A percentile compares a stretch with the other conserved stretches of the same genome.
Evolutionary conservation across 2,888 invertebrate genomes (phyloP).

Genomic region (Mesorhabditis spiculigera): DNA sequence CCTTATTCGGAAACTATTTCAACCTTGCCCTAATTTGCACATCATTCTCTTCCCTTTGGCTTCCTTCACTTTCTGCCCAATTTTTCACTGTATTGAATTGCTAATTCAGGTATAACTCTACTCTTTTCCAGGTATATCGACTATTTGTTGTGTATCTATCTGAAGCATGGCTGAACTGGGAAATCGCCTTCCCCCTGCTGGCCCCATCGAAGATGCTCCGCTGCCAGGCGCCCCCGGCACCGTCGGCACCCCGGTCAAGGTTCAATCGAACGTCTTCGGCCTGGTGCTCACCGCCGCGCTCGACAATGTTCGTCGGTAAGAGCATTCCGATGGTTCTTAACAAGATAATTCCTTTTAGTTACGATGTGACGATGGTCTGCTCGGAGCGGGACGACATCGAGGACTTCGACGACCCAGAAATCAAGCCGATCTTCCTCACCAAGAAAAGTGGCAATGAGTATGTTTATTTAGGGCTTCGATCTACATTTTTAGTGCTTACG

Average conservation of each 20-base stretch:
- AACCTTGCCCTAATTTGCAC: too few species aligned
- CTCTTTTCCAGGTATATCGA: too few species aligned
- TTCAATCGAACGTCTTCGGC: not conserved
- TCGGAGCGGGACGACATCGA: not conserved
- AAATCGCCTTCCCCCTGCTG: too few species aligned
- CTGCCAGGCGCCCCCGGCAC: not conserved
- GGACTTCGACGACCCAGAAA: not conserved
- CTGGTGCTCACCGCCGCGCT: not conserved
- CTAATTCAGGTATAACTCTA: too few species aligned
- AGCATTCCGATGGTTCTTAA: not conserved
- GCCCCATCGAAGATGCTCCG: not conserved
- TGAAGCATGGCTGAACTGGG: too few species aligned
- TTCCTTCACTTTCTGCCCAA: too few species aligned
- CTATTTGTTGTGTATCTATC: too few species aligned
- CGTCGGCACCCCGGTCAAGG: not conserved
- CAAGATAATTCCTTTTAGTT: not conserved
- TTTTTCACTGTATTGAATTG: too few species aligned
- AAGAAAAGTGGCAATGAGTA: constrained; percentile 1
- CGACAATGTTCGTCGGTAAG: not conserved
- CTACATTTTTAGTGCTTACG: constrained; percentile 9
- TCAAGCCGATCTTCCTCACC: not conserved
- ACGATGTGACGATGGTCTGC: not conserved
- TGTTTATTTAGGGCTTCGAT: not conserved
- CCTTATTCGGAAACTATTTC: too few species aligned
- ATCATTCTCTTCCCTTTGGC: too few species aligned